A percentile compares a stretch with the other conserved stretches of the same genome.
phyloP scores from a whole-genome alignment of 2,888 invertebrate genomes.

The Apotomis turbidana region DNA sequence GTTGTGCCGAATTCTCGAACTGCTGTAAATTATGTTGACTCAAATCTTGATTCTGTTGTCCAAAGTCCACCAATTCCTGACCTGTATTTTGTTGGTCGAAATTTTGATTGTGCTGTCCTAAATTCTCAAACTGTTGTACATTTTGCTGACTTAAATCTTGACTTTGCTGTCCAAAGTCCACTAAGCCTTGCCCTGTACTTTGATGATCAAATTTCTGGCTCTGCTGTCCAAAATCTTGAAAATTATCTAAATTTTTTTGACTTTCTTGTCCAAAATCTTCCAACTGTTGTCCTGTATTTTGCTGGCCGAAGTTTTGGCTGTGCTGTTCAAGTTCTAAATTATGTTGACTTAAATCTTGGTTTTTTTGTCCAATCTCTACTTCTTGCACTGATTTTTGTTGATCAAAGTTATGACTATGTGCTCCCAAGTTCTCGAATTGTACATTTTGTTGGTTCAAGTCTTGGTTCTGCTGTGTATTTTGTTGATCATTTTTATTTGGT shows the following conservation, averaged over 20 bases:
- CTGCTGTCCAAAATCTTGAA: not conserved
- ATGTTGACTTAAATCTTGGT: not conserved
- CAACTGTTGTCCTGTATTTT: slow-evolving; percentile 1
- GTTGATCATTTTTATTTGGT: not conserved
- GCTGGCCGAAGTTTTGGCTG: slow-evolving; percentile 10
- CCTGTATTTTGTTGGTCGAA: slow-evolving; percentile 21
- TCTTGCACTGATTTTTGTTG: not conserved
- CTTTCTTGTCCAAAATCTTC: not conserved
- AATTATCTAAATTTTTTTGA: not conserved
- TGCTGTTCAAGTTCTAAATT: slow-evolving; percentile 9
- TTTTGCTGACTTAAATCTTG: slow-evolving; percentile 23
- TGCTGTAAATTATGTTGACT: slow-evolving; percentile 16
- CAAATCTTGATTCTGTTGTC: slow-evolving; percentile 36
- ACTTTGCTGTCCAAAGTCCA: slow-evolving; percentile 24
- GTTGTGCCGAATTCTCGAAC: not conserved
- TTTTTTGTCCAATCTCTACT: slow-evolving; percentile 4
- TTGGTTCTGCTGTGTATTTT: slow-evolving; percentile 12
- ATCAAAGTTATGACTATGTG: not conserved
- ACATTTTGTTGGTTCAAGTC: slow-evolving; percentile 9
- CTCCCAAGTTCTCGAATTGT: not conserved
- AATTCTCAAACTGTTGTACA: not conserved
- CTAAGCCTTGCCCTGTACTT: not conserved
- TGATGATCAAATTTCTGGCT: not conserved
- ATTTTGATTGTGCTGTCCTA: not conserved
- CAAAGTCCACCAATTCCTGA: slow-evolving; percentile 8